A percentile compares a stretch with the other conserved stretches of the same genome.
phyloP scores from a whole-genome alignment of 2,113 vertebrate species.

The Otolemur garnettii region DNA sequence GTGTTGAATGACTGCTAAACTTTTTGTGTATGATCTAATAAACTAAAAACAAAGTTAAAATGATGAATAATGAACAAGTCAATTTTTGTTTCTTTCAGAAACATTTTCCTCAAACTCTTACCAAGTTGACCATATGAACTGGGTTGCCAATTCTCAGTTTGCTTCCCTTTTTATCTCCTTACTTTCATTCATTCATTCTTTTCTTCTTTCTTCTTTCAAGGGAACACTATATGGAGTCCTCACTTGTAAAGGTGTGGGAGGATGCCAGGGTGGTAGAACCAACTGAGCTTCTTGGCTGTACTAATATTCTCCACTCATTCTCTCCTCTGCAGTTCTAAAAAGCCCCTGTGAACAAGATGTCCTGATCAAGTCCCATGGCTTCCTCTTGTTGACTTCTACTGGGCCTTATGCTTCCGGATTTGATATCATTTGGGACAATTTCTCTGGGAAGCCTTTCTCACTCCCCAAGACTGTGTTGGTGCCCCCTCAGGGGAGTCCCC shows the following conservation, averaged over 20 bases:
- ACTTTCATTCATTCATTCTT: no score
- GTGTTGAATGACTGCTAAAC: background rate
- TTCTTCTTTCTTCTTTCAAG: background rate
- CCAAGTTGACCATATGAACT: background rate
- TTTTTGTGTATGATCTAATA: background rate
- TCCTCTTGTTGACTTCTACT: background rate
- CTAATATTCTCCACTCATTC: background rate
- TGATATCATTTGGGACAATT: background rate
- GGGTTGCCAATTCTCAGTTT: background rate
- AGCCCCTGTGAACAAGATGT: background rate
- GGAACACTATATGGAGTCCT: background rate
- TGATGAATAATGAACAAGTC: background rate
- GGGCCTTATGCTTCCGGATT: background rate
- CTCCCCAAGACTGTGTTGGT: background rate
- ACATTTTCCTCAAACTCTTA: background rate
- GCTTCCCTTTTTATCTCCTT: accelerated
- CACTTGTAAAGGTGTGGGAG: background rate
- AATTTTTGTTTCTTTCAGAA: constrained; percentile 31
- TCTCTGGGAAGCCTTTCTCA: constrained; percentile 6
- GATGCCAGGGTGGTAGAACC: background rate
- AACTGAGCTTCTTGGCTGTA: background rate
- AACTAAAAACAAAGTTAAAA: constrained; percentile 16
- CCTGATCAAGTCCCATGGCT: background rate
- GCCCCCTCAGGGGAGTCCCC: background rate
- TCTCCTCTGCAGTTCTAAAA: constrained; percentile 9